Evolutionary conservation across 2,888 invertebrate genomes (phyloP).

Genomic region (Acronicta psi): DNA sequence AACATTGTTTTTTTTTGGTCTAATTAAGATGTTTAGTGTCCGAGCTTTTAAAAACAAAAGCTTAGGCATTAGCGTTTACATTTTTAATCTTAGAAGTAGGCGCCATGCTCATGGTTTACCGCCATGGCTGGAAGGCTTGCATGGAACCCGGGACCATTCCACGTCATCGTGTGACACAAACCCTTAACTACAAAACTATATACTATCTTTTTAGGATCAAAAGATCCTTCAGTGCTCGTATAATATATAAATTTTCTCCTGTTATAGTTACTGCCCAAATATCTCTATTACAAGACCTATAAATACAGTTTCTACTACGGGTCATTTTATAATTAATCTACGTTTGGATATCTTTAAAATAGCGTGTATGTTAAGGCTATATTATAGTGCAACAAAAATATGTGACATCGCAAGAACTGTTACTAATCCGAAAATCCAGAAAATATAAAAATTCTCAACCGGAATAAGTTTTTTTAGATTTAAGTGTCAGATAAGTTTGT

Average conservation of each 20-base stretch:
- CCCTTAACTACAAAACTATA: background rate
- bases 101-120: background rate
- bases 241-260: background rate
- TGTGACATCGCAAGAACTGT: background rate
- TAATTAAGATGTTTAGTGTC: background rate
- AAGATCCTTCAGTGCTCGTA: background rate
- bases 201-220: background rate
- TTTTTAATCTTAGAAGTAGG: conserved; percentile 3
- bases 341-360: background rate
- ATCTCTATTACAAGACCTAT: background rate
- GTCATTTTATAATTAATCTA: conserved; percentile 15
- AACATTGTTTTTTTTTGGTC: background rate
- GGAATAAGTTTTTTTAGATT: too few relatives aligned
- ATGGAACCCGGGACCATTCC: background rate
- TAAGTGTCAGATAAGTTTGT: too few relatives aligned
- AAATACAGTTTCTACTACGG: conserved; percentile 10
- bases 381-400: background rate
- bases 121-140: background rate
- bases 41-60: conserved; percentile 30
- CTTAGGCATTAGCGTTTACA: conserved; percentile 4
- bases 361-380: background rate
- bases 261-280: background rate
- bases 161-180: background rate
- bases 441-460: too few relatives aligned
- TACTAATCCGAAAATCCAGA: too few relatives aligned